Evolutionary conservation across 1,140 invertebrate species (phyloP).

Genomic region (Drosophila virilis): DNA sequence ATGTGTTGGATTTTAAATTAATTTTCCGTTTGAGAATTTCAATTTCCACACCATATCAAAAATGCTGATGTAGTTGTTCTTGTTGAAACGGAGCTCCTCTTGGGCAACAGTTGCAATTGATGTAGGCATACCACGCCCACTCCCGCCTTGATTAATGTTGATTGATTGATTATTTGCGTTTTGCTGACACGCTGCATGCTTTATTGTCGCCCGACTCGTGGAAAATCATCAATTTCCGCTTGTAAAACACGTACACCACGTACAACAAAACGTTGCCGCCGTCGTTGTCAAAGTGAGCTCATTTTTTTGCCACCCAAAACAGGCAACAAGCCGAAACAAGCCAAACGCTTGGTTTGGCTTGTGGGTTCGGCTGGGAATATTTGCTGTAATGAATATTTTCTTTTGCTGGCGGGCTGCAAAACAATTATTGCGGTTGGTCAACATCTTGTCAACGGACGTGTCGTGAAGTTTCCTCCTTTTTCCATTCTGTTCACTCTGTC

Average conservation of each 20-base stretch:
- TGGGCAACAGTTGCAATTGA: constrained; percentile 48
- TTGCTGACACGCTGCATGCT: constrained; percentile 79
- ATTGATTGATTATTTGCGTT: constrained; percentile 83
- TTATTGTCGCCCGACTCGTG: constrained; percentile 75
- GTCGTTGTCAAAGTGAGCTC: constrained; percentile 52
- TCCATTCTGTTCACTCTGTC: constrained; percentile 31
- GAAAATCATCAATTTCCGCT: constrained; percentile 82
- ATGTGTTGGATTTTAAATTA: neutral
- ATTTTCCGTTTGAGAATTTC: constrained; percentile 10
- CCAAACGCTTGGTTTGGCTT: constrained; percentile 19
- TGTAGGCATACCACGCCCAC: constrained; percentile 28
- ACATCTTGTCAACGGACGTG: constrained; percentile 65
- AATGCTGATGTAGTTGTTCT: constrained; percentile 30
- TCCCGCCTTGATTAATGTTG: constrained; percentile 77
- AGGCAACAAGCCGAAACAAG: constrained; percentile 27
- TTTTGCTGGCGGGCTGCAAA: constrained; percentile 34
- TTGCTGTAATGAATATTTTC: constrained; percentile 71
- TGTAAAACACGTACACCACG: constrained; percentile 77
- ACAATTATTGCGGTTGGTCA: constrained; percentile 70
- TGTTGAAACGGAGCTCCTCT: neutral
- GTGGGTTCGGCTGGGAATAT: constrained; percentile 28
- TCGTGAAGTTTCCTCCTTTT: constrained; percentile 40
- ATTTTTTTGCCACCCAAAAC: constrained; percentile 27
- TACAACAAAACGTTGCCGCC: constrained; percentile 49
- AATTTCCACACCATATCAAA: constrained; percentile 16